phyloP scores from a whole-genome alignment of 1,140 invertebrate genomes.

The Melitaea cinxia region DNA sequence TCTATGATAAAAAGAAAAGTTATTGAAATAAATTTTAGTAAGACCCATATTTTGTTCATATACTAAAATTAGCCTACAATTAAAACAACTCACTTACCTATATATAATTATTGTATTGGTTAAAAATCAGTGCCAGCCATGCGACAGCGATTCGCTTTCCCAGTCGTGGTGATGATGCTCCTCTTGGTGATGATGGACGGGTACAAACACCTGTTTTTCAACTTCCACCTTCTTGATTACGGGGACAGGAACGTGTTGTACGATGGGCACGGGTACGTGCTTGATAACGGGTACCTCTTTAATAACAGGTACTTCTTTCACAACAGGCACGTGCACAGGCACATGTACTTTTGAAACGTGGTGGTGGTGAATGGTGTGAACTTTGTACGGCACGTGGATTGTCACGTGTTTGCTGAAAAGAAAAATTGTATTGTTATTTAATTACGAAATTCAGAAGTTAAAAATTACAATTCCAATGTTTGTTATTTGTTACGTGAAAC shows the following conservation, averaged over 20 bases:
- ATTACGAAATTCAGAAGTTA: not conserved
- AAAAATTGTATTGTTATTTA: conserved; percentile 16
- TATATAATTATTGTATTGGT: conserved; percentile 40
- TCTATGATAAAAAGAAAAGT: too few species aligned
- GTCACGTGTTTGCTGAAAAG: conserved; percentile 81
- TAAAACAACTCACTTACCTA: conserved; percentile 49
- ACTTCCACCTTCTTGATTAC: conserved; percentile 74
- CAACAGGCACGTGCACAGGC: conserved; percentile 80
- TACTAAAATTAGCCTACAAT: too few species aligned
- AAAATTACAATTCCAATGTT: not conserved
- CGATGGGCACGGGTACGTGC: conserved; percentile 64
- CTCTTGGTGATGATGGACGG: conserved; percentile 61
- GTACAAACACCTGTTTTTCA: conserved; percentile 72
- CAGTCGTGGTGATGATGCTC: conserved; percentile 66
- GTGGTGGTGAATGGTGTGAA: conserved; percentile 84
- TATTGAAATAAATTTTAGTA: too few species aligned
- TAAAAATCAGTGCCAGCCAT: conserved; percentile 74
- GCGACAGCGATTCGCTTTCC: conserved; percentile 73
- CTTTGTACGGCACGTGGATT: conserved; percentile 84
- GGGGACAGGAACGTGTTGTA: conserved; percentile 65
- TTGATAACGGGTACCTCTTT: conserved; percentile 71
- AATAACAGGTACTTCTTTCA: conserved; percentile 68
- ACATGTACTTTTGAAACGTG: conserved; percentile 83
- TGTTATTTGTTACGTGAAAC: conserved; percentile 15
- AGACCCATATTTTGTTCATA: not conserved